Base-by-base conservation (phyloP, 1,140 invertebrate genomes). In the Scaptomyza montana region DNA sequence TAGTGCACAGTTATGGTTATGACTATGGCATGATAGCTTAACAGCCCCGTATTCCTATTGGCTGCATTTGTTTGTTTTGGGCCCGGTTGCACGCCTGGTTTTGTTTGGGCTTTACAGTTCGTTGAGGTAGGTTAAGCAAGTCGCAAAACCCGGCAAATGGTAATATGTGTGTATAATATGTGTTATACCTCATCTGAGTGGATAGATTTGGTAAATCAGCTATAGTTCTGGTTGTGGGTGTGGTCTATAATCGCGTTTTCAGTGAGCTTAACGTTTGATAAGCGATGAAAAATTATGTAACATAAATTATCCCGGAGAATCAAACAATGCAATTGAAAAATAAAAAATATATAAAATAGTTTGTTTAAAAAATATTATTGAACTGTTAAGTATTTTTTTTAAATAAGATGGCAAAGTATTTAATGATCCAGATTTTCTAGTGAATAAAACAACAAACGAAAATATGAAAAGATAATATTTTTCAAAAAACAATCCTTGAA, bases 121-220 rank as follows among this genome's bases (percentile, higher is more conserved):
- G 74, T 87, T 87, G 82, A 82, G 82, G 82, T 70, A 87, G 82
- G 82, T 80, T 87, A 87, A 82, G 79, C 78, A 78, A 74, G 63
- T 64, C 46, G 39, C 5, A 36, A 33, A 69, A 19, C 36, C 39
- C 46, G 41, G 1, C 21, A 55, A 55, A 55, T 6, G 13, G 33
- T 41, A 12, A 12, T 13, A 46, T 60, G 39, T 55, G 45, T 74
- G 63, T 61, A 67, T 73, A 65, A 68, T 63, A 41, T 65, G 28
- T 41, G 43, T 49, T 77, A 50, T 36, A 63, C 45, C 55, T 45
- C 55, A 47, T 10, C 41, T 56, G 16, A 19, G 5, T 33, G 21
- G 5, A 53, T 10, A 46, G 25, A 49, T 64, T 60, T 67, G 64
- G 64, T 73, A 68, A 73, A 73, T 68, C 64, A 68, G 70, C 50